Base-by-base conservation (phyloP, 1,140 invertebrate genomes). In the Lasioglossum baleicum region DNA sequence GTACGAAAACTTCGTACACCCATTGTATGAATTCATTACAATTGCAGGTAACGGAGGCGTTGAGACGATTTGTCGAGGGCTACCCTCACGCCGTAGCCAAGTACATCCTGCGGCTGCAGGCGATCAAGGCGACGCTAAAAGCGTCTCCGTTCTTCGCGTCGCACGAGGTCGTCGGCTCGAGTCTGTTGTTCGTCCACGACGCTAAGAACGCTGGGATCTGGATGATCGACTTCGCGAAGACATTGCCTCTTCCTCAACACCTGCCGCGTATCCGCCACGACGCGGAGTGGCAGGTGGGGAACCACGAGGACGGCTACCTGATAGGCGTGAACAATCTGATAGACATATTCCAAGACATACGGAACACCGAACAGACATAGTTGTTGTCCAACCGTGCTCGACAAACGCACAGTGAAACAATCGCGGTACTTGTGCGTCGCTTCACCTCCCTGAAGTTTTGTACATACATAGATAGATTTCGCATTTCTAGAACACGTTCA, bases 191-290 rank as follows among this genome's bases (percentile, higher is more conserved):
- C 92, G 97, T 99, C 10, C 98, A 99, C 92, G 98, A 99, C 90
- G 94, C 95, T 22, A 95, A 95, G 74, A 96, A 96, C 87, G 97
- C 98, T 7, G 97, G 96, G 78, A 95, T 99, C 17, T 99, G 98
- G 98, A 95, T 99, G 94, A 99, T 99, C 74, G 99, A 99, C 93
- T 99, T 99, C 93, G 99, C 98, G 11, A 99, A 99, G 93, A 99
- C 98, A 3, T 94, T 97, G 66, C 95, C 95, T 20, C 93, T 99
- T 65, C 97, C 98, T 3, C 94, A 95, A 2, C 94, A 95, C 72
- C 90, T 97, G 64, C 88, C 83, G 4, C 93, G 91, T 63, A 97
- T 99, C 74, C 95, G 95, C 78, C 99, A 99, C 91, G 95, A 95
- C 73, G 95, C 95, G 11, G 94, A 95, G 60, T 99, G 98, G 99